Percentiles rank a stretch among this genome's conserved stretches.
phyloP scores from a whole-genome alignment of 2,797 vertebrate species.

The Artibeus jamaicensis region DNA sequence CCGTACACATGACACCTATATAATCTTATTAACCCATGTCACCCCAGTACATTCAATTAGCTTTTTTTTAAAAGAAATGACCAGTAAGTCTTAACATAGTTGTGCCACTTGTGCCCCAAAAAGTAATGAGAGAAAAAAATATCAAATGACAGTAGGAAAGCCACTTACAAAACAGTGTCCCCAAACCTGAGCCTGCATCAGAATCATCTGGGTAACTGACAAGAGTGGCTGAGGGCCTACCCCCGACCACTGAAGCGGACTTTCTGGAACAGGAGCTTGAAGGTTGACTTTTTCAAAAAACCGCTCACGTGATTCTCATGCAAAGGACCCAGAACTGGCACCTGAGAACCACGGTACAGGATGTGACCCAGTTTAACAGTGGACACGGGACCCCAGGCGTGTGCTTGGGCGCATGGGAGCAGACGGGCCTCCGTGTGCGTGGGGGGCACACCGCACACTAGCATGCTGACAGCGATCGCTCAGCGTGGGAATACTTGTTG shows the following conservation, averaged over 20 bases:
- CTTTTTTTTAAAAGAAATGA: background rate
- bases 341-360: background rate
- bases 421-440: background rate
- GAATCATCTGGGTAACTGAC: background rate
- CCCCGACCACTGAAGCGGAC: background rate
- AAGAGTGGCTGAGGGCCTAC: background rate
- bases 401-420: background rate
- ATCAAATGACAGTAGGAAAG: background rate
- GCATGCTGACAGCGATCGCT: background rate
- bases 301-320: background rate
- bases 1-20: background rate
- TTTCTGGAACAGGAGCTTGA: background rate
- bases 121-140: background rate
- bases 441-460: background rate
- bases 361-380: background rate
- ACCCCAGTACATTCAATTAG: background rate
- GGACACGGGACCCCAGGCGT: fast-evolving
- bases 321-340: background rate
- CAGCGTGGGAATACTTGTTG: background rate
- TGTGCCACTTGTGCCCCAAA: background rate
- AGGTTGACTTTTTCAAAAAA: background rate
- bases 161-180: background rate
- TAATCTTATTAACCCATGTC: background rate
- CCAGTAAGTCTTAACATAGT: background rate
- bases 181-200: background rate